Base-by-base conservation (phyloP, 2,888 invertebrate species). In the Abscondita cerata region DNA sequence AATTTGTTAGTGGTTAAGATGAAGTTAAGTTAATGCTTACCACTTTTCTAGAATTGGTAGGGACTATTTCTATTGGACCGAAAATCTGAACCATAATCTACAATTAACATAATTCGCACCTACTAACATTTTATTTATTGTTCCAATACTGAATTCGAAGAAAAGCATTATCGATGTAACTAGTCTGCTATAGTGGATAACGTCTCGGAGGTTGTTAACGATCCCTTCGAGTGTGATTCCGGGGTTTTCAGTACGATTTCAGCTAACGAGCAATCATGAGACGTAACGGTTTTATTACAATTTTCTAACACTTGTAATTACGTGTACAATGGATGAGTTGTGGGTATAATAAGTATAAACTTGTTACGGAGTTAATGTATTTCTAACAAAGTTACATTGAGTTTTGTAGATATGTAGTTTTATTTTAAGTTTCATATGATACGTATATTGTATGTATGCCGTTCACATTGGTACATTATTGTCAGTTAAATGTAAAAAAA, bases 121-220 rank as follows among this genome's bases (percentile, higher is more conserved):
- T n/a, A 25, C 25, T 25, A 25, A 2, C 2, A 25, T 25, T 25
- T 25, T 25, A 6, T 25, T 25, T 6, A 44, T 18, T 44, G 16
- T 44, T 19, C 11, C 19, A 38, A 52, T 19, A 18, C 36, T 18
- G 40, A 33, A 18, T 9, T n/a, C 38, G 19, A 44, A 44, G 18
- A 18, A 44, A 19, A 44, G 8, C 44, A 19, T 18, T 44, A 9
- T 18, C 54, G 48, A 60, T 55, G 55, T 38, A 55, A 36, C 52
- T 60, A 55, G 44, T 13, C 16, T 41, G 6, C 52, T 50, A 40
- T 53, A 33, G 57, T 48, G 52, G 48, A 61, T 56, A 61, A 52
- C 53, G 57, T 47, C 50, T 53, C 52, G 62, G 62, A 57, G 57
- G 62, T 62, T 62, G 62, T 62, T 62, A 62, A 62, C 62, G 62